phyloP scores from a whole-genome alignment of 64 coral and sea anemone genomes.

The Pachyseris speciosa region DNA sequence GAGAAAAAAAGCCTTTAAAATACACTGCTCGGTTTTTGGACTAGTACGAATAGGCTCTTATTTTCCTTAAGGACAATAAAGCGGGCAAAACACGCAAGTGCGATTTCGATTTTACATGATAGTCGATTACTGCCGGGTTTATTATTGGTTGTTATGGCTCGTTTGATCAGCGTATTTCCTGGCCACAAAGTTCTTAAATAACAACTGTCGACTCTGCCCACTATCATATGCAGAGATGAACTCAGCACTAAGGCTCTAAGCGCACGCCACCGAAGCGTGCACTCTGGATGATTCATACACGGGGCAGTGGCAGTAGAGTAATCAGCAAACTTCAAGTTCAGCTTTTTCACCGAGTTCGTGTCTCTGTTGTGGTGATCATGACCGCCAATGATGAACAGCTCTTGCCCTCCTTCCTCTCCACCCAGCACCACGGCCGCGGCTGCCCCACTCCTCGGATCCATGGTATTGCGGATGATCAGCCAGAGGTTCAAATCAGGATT shows the following conservation, averaged over 20 bases:
- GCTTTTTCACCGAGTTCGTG: conserved; percentile 81
- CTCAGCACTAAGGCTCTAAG: neutral
- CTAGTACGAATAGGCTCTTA: too few species aligned
- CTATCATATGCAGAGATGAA: too few species aligned
- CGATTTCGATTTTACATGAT: too few species aligned
- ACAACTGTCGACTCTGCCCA: too few species aligned
- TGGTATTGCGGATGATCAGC: conserved; percentile 89
- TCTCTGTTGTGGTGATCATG: conserved; percentile 89
- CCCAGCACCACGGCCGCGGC: conserved; percentile 72
- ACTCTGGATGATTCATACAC: conserved; percentile 65
- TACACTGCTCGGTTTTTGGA: too few species aligned
- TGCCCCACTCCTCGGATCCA: conserved; percentile 85
- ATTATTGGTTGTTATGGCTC: too few species aligned
- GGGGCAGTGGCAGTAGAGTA: conserved; percentile 78
- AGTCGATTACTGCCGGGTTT: too few species aligned
- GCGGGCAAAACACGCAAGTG: too few species aligned
- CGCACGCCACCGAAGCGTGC: conserved; percentile 79
- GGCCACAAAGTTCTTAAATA: too few species aligned
- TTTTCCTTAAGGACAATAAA: too few species aligned
- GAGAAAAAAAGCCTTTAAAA: too few species aligned
- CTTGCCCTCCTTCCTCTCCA: conserved; percentile 67
- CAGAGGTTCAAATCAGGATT: conserved; percentile 93
- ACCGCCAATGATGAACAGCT: conserved; percentile 92
- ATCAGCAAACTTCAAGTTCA: conserved; percentile 95
- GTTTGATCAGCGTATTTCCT: too few species aligned